These are phyloP conservation scores for Lasioglossum pauxillum DNA, from an alignment of 2,888 invertebrate species.

Conservation along the genomic window DNA sequence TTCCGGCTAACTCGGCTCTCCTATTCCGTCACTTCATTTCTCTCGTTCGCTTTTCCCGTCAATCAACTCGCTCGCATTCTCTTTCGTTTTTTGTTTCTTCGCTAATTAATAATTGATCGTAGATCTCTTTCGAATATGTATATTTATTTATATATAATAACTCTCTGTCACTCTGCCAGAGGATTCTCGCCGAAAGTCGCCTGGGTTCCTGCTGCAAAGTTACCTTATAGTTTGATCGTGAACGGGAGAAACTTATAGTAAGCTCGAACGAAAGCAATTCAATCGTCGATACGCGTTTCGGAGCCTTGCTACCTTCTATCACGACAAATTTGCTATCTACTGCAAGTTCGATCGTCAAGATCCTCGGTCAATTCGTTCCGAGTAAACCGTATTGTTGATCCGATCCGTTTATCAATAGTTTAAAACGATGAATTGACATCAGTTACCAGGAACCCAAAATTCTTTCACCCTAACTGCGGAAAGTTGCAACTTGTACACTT, in stretches of 20 bases:
- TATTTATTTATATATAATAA: conserved; percentile 67
- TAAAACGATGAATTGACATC: neutral
- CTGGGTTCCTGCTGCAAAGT: conserved; percentile 38
- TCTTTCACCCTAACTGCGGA: conserved; percentile 58
- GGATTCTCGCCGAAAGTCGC: conserved; percentile 52
- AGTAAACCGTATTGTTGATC: neutral
- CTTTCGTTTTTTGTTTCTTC: conserved; percentile 43
- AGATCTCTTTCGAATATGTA: conserved; percentile 74
- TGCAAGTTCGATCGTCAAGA: neutral
- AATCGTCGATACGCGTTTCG: neutral
- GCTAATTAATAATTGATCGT: conserved; percentile 80
- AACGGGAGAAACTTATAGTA: neutral
- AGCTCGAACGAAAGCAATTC: neutral
- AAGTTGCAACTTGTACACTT: conserved; percentile 64
- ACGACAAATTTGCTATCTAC: conserved; percentile 15
- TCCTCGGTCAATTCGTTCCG: neutral
- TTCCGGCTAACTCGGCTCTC: neutral
- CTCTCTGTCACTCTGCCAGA: conserved; percentile 50
- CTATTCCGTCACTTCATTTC: neutral
- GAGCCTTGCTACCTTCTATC: conserved; percentile 9
- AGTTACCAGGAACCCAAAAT: conserved; percentile 48
- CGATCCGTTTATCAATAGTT: neutral
- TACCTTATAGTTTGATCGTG: neutral
- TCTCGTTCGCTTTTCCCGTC: conserved; percentile 17
- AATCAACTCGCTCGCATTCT: conserved; percentile 46